Evolutionary conservation across 1,140 invertebrate species (phyloP), one percentile per base, ranked within the genome.

Genomic region (Charaxes varanes): DNA sequence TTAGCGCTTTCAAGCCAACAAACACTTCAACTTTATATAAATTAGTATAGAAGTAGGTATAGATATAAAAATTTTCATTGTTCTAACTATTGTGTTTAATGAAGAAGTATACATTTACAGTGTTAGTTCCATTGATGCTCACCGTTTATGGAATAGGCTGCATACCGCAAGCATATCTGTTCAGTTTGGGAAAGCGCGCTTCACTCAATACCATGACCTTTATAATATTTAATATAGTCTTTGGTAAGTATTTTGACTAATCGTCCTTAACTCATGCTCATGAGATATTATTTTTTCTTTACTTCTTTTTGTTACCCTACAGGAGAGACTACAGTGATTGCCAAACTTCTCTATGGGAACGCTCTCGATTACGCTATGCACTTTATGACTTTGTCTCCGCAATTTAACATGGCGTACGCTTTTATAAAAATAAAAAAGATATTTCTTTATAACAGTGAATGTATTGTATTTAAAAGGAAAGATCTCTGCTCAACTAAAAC

Each of bases 371-470:
- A 67, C 10, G 54, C 51, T 0, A 5, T 68, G 21, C 47, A 61
- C 23, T 59, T 74, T 12, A 61, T 77, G 51, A 52, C 46, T 3
- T 46, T 80, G 0, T 80, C 72, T 0, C 72, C 76, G 3, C 76
- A 77, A 38, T 80, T 67, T 46, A 77, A 74, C 21, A 64, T 77
- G 57, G 70, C 64, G 3, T 63, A 65, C 13, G 76, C 72, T 4
- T 63, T 60, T 18, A 38, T 70, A 0, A 77, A 73, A 34, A 71
- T 77, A 15, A 67, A 65, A 10, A 44, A 66, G 36, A 69, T 71
- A 38, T 77, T 76, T 32, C 49, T 80, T 2, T 73, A 80, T 41
- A 80, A 80, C 38, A 76, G 58, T 32, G 76, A 77, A 33, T 80
- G 76, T 22, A 41, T 58, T 8, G 54, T 80, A 7, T 76, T 71